Conservation (phyloP, 23 tunicate species). For the Corella eumyota region DNA sequence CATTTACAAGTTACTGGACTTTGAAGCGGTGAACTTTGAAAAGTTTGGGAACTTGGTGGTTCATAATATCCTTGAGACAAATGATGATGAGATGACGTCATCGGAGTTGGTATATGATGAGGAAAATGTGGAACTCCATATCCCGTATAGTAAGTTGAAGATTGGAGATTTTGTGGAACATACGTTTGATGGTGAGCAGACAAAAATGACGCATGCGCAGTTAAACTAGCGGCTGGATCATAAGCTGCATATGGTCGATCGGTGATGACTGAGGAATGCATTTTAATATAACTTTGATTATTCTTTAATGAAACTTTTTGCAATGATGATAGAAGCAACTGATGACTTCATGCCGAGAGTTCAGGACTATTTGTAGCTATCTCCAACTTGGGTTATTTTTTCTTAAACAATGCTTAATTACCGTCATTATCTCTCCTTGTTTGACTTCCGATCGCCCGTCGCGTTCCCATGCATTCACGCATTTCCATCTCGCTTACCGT, state of each 20-base stretch:
- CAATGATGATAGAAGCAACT: conserved; percentile 1
- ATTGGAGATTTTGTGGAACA: not conserved
- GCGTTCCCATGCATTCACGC: conserved; percentile 6
- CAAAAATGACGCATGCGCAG: conserved; percentile 10
- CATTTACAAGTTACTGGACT: conserved; percentile 33
- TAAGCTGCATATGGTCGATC: conserved; percentile 24
- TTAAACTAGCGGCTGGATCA: conserved; percentile 9
- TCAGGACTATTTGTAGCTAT: conserved; percentile 1
- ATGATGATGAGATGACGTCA: not conserved
- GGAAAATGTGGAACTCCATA: conserved; percentile 15
- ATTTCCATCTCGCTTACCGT: not conserved
- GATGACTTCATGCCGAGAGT: conserved; percentile 13
- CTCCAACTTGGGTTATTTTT: conserved; percentile 2
- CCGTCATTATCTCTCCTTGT: not conserved
- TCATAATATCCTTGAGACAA: not conserved
- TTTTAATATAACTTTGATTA: not conserved
- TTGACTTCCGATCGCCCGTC: conserved; percentile 13
- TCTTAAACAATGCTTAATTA: conserved; percentile 5
- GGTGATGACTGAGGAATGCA: not conserved
- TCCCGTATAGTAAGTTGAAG: conserved; percentile 3
- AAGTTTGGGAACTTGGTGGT: not conserved
- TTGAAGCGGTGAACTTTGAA: conserved; percentile 1
- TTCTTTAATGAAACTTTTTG: not conserved
- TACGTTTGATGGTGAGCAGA: conserved; percentile 1
- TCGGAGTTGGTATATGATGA: not conserved